phyloP scores from a whole-genome alignment of 1,140 invertebrate species.

The Brachionus calyciflorus region DNA sequence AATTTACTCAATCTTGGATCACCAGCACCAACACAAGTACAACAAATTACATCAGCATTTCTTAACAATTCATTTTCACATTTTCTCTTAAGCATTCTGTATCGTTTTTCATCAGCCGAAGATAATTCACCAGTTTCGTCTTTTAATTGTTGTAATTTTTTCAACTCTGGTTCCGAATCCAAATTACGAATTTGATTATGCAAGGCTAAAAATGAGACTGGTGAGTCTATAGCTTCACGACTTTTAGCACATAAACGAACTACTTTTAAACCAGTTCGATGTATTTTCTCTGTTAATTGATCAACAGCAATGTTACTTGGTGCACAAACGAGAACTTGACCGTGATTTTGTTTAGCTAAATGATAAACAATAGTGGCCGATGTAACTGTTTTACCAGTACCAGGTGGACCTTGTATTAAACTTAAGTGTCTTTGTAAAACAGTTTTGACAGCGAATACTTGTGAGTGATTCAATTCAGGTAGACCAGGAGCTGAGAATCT shows the following conservation, averaged over 20 bases:
- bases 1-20: slow-evolving; percentile 84
- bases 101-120: slow-evolving; percentile 82
- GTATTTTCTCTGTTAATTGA: slow-evolving; percentile 97
- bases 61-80: slow-evolving; percentile 83
- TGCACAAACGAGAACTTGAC: slow-evolving; percentile 93
- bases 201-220: slow-evolving; percentile 90
- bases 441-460: slow-evolving; percentile 98
- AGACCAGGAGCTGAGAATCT: slow-evolving; percentile 93
- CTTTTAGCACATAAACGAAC: slow-evolving; percentile 95
- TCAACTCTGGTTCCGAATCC: slow-evolving; percentile 74
- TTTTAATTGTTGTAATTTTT: slow-evolving; percentile 92
- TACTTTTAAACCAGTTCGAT: slow-evolving; percentile 92
- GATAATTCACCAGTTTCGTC: slow-evolving; percentile 95
- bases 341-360: slow-evolving; percentile 82
- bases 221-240: slow-evolving; percentile 93
- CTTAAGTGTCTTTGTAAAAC: slow-evolving; percentile 92
- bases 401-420: slow-evolving; percentile 84
- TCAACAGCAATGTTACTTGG: slow-evolving; percentile 99
- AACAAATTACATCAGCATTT: slow-evolving; percentile 93
- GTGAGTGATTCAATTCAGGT: slow-evolving; percentile 92
- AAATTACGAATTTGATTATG: slow-evolving; percentile 96
- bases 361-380: slow-evolving; percentile 99
- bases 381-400: slow-evolving; percentile 97
- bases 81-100: slow-evolving; percentile 81
- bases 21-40: slow-evolving; percentile 96